A percentile compares a stretch with the other conserved stretches of the same genome.
These are phyloP conservation scores for Clepsis dumicolana DNA, from an alignment of 2,888 invertebrate species.

Conservation along the genomic window DNA sequence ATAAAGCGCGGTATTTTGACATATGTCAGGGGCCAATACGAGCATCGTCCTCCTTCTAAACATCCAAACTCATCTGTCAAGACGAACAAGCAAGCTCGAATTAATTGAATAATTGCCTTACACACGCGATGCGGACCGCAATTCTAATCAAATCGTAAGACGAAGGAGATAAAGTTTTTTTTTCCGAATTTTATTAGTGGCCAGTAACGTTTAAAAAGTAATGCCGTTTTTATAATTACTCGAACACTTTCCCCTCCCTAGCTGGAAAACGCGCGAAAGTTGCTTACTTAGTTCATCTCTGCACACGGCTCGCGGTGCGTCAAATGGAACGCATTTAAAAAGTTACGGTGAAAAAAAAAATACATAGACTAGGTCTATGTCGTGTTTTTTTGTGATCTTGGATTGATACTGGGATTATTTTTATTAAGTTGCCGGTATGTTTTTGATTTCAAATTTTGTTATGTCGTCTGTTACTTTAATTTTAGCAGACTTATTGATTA, in stretches of 20 bases:
- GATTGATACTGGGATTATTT: conserved; percentile 6
- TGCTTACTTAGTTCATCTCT: conserved; percentile 39
- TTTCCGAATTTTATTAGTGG: conserved; percentile 25
- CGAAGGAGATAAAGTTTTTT: conserved; percentile 22
- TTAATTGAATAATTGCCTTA: conserved; percentile 35
- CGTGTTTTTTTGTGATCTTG: conserved; percentile 26
- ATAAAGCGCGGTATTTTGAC: conserved; percentile 25
- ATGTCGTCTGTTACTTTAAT: too few species aligned
- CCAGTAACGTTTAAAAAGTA: conserved; percentile 56
- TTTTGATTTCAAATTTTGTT: background rate
- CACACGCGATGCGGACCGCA: conserved; percentile 34
- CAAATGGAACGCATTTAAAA: conserved; percentile 33
- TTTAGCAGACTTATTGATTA: background rate
- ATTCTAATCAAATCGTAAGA: conserved; percentile 23
- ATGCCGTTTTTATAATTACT: conserved; percentile 72
- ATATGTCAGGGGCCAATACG: conserved; percentile 34
- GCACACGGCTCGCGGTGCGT: conserved; percentile 39
- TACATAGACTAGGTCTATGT: conserved; percentile 8
- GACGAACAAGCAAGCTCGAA: conserved; percentile 27
- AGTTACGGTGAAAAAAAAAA: conserved; percentile 16
- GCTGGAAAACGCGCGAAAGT: conserved; percentile 68
- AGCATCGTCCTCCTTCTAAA: conserved; percentile 30
- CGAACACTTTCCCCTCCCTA: conserved; percentile 77
- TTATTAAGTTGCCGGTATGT: conserved; percentile 13
- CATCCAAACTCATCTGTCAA: conserved; percentile 33